Base-by-base conservation (phyloP, 2,113 vertebrate species). In the Dicerorhinus sumatrensis region DNA sequence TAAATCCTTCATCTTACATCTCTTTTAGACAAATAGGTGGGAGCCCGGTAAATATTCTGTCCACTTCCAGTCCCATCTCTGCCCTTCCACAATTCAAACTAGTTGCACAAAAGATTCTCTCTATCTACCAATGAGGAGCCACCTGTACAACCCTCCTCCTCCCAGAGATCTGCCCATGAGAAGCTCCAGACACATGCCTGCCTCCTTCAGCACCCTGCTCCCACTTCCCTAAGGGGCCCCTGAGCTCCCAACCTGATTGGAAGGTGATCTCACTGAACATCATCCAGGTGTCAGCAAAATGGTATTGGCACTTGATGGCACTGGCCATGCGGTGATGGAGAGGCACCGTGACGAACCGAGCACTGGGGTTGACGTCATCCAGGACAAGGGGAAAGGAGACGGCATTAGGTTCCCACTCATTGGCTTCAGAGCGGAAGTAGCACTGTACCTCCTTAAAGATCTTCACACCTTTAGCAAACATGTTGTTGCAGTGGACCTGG, bases 231-330 rank as follows among this genome's bases (percentile, higher is more conserved):
- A 54, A 2, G 21, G 21, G 51, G 10, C 1, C 21, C 36, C 0
- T 0, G 2, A 5, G 82, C 54, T 1, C 0, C 93, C 95, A 98
- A 99, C 99, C 99, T 95, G 99, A 99, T 96, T 99, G 99, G 98
- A 99, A 99, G 96, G 99, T 99, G 98, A 99, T 99, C 98, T 99
- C 99, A 10, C 99, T 99, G 99, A 99, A 99, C 99, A 99, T 99
- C 99, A 99, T 99, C 99, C 99, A 99, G 46, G 98, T 95, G 20
- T 99, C 99, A 0, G 99, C 98, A 0, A 99, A 99, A 98, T 99
- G 99, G 97, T 99, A 99, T 54, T 99, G 99, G 96, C 99, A 99
- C 97, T 99, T 99, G 98, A 99, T 99, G 98, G 99, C 98, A 0
- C 98, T 99, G 97, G 99, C 99, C 98, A 99, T 99, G 93, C 98